These are phyloP conservation scores for Mus musculus DNA, from an alignment of 2,113 vertebrate genomes.

Conservation along the genomic window DNA sequence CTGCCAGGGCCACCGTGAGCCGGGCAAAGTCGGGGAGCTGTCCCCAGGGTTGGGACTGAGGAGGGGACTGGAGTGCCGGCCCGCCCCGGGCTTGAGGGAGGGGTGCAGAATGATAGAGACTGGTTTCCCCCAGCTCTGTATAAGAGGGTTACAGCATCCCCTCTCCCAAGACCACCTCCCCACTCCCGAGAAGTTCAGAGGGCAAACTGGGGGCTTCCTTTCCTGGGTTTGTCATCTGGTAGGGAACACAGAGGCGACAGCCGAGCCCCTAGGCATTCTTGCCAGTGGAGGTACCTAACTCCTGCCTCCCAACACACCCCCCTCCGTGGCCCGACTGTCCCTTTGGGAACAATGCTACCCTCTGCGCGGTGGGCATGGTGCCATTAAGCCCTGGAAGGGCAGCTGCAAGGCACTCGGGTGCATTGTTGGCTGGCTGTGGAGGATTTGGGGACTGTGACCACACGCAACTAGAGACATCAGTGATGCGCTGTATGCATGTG, in stretches of 20 bases:
- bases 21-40: conserved; percentile 52
- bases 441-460: background rate
- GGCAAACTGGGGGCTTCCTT: background rate
- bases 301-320: background rate
- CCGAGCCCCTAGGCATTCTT: background rate
- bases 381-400: background rate
- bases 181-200: conserved; percentile 69
- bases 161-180: background rate
- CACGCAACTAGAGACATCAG: conserved; percentile 23
- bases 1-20: conserved; percentile 4
- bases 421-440: background rate
- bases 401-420: background rate
- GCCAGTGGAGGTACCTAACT: background rate
- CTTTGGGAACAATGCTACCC: background rate
- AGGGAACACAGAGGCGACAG: background rate
- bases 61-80: background rate
- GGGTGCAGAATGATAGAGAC: background rate
- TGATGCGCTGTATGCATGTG: background rate
- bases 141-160: background rate
- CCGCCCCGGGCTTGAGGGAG: background rate
- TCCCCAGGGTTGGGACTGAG: background rate
- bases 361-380: background rate
- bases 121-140: background rate
- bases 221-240: background rate
- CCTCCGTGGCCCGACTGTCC: background rate